Percentiles rank a stretch among this genome's conserved stretches.
phyloP scores from a whole-genome alignment of 2,797 vertebrate genomes.

The Delichon dasypus region DNA sequence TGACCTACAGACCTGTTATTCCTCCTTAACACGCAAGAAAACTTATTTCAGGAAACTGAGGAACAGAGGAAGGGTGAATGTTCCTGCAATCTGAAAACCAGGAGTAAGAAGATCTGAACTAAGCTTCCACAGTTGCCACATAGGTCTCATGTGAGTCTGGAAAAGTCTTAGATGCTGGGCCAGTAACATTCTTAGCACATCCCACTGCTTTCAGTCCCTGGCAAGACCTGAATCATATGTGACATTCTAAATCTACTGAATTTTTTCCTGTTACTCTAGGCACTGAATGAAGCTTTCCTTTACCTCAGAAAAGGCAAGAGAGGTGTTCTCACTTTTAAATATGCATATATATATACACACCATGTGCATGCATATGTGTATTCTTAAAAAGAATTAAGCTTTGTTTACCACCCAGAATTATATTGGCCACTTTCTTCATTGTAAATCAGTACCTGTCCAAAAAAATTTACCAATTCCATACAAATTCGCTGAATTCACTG shows the following conservation, averaged over 20 bases:
- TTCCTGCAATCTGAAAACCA: neutral
- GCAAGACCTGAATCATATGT: neutral
- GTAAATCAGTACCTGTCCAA: neutral
- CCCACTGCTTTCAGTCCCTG: neutral
- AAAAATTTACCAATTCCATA: neutral
- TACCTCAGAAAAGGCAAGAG: neutral
- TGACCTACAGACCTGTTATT: neutral
- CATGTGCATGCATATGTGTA: rapidly evolving
- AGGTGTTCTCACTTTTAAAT: neutral
- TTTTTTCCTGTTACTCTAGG: neutral
- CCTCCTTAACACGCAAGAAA: neutral
- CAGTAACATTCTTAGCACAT: neutral
- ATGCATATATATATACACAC: too few species aligned
- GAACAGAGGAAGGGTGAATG: neutral
- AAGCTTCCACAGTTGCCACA: neutral
- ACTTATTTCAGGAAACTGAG: neutral
- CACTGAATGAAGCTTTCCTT: neutral
- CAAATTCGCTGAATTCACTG: neutral
- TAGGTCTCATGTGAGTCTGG: neutral
- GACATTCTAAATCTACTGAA: neutral
- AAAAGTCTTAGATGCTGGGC: neutral
- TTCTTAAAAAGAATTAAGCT: neutral
- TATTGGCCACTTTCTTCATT: neutral
- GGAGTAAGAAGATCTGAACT: neutral
- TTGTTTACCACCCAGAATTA: neutral